Evolutionary conservation across 1,140 invertebrate genomes (phyloP), one percentile per base, ranked within the genome.

Genomic region (Ostrea denselamellosa): DNA sequence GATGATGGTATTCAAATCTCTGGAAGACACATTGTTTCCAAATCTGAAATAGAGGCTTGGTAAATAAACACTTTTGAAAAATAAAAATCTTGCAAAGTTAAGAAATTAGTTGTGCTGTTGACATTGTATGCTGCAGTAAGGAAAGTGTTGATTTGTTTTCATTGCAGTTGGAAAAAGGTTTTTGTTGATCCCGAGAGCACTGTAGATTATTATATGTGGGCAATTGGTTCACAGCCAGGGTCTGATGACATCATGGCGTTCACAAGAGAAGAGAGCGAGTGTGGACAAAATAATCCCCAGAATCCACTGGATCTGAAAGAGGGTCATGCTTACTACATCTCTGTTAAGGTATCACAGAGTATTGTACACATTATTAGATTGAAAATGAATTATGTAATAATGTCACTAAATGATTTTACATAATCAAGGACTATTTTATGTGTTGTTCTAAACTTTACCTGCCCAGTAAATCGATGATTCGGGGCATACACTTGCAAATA

Each of bases 311-410:
- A 88, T 4, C 56, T 89, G 28, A 51, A 83, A 52, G 90, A 91
- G 77, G 91, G 91, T 10, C 87, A 91, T 86, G 68, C 89, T n/a
- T 92, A 92, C 65, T 92, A 87, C 62, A 87, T 92, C 25, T 85
- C 89, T 58, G 86, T 92, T 5, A 86, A 89, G 86, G 91, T 92
- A 89, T 7, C 17, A 51, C 19, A n/a, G 28, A 81, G 22, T 77
- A 10, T n/a, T 77, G n/a, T 9, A 10, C n/a, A 81, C 14, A 34
- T 25, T 5, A 28, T 12, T 53, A 9, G 5, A 17, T 9, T 2
- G 44, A 51, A 34, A 51, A 14, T 19, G 10, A n/a, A 44, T 51
- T n/a, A 22, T 54, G 34, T 44, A 44, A 44, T 44, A 44, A 2
- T 44, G 34, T 1, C 5, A 2, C 34, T 44, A 5, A 5, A 44